Percentiles rank a stretch among this genome's conserved stretches.
These are phyloP conservation scores for Chelonus formosanus DNA, from an alignment of 2,888 invertebrate genomes.

Conservation along the genomic window DNA sequence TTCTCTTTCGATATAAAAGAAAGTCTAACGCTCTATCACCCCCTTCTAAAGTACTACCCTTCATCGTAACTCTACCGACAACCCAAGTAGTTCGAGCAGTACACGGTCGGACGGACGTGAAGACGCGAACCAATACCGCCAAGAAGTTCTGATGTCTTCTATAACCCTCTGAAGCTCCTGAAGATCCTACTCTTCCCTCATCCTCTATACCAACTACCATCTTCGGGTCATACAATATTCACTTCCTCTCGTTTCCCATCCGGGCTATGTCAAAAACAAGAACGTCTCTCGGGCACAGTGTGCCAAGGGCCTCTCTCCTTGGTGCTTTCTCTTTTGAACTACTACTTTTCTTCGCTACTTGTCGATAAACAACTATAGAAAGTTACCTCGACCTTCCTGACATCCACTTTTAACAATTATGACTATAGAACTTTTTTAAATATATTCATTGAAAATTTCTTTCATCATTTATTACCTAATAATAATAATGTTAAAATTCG, in stretches of 20 bases:
- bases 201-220: conserved; percentile 9
- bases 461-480: too few relatives aligned
- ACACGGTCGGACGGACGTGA: conserved; percentile 29
- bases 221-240: conserved; percentile 52
- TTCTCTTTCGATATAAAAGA: conserved; percentile 14
- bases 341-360: neutral
- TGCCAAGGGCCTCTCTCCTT: conserved; percentile 30
- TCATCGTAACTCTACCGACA: conserved; percentile 17
- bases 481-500: too few relatives aligned
- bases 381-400: conserved; percentile 5
- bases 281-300: conserved; percentile 33
- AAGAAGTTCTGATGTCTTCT: conserved; percentile 29
- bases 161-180: conserved; percentile 20
- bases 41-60: conserved; percentile 20
- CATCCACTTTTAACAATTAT: conserved; percentile 4
- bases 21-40: conserved; percentile 14
- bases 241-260: conserved; percentile 47
- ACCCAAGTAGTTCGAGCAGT: conserved; percentile 25
- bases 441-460: neutral
- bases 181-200: conserved; percentile 10
- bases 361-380: neutral
- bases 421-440: neutral
- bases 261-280: conserved; percentile 46
- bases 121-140: conserved; percentile 32
- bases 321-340: neutral